Evolutionary conservation across 2,888 invertebrate species (phyloP), one percentile per base, ranked within the genome.

Genomic region (Bimastos eiseni): DNA sequence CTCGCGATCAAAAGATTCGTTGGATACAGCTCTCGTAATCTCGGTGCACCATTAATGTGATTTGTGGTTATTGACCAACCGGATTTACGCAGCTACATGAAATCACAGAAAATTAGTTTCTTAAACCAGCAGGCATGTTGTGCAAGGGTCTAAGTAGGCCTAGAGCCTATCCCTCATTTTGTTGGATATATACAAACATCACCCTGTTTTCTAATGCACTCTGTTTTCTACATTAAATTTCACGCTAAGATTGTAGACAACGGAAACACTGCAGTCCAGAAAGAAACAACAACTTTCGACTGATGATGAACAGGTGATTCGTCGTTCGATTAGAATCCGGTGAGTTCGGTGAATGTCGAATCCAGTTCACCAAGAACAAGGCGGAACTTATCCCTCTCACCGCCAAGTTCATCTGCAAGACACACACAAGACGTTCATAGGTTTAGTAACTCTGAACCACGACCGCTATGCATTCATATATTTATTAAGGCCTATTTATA

Each of bases 331-430:
- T 91, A 91, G 89, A 91, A 91, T n/a, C 91, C 91, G 6, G 91
- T 91, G 84, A 91, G 91, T 41, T 91, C 91, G 11, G 91, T 91
- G 90, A 91, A 90, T n/a, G 91, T 91, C 36, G 90, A 91, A 83
- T 91, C 91, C 37, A 91, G 44, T 88, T 91, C 91, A 38, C 91
- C 91, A 24, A 91, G 83, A n/a, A 91, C 90, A 33, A 91, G 89
- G 88, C 91, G 90, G 91, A 90, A 91, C 83, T 91, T 91, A 89
- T 91, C 91, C 83, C 88, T 91, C 89, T 91, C 91, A 21, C 91
- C 90, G n/a, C 88, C 88, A 88, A 91, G 89, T 84, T 91, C 91
- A 41, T 89, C 91, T 91, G 91, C 21, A 86, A 84, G 21, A n/a
- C 30, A 70, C 11, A 70, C 70, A 70, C 1, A 6, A n/a, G 8